A percentile compares a stretch with the other conserved stretches of the same genome.
Conservation (phyloP, 2,888 invertebrate species). For the Andrena marginata region DNA sequence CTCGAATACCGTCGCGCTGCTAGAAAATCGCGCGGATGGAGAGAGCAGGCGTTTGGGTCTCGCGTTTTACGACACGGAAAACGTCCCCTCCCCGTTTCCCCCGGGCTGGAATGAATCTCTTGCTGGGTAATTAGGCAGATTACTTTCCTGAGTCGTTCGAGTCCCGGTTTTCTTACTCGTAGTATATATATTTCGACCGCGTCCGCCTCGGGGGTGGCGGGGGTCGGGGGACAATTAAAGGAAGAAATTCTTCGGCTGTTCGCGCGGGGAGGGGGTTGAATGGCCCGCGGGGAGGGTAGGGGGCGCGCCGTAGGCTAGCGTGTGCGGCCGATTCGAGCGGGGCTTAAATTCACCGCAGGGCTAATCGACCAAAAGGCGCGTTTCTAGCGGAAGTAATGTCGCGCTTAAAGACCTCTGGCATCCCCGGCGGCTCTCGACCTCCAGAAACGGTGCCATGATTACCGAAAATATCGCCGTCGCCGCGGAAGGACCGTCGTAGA, state of each 20-base stretch:
- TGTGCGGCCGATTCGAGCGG: slow-evolving; percentile 71
- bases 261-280: slow-evolving; percentile 39
- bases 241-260: slow-evolving; percentile 78
- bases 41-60: background rate
- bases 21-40: slow-evolving; percentile 51
- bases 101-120: slow-evolving; percentile 80
- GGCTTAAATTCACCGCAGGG: slow-evolving; percentile 80
- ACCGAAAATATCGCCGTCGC: slow-evolving; percentile 70
- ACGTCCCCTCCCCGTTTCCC: slow-evolving; percentile 14
- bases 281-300: background rate
- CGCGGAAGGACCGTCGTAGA: slow-evolving; percentile 18
- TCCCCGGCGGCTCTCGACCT: slow-evolving; percentile 7
- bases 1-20: slow-evolving; percentile 34
- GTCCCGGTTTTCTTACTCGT: slow-evolving; percentile 77
- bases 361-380: slow-evolving; percentile 82
- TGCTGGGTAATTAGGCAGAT: slow-evolving; percentile 85
- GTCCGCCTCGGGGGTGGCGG: slow-evolving; percentile 16
- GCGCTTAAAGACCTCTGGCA: slow-evolving; percentile 63
- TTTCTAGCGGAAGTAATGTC: slow-evolving; percentile 81
- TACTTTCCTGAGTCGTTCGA: slow-evolving; percentile 84
- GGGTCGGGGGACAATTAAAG: slow-evolving; percentile 80
- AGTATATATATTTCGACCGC: slow-evolving; percentile 66
- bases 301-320: slow-evolving; percentile 33
- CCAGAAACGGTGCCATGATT: slow-evolving; percentile 63
- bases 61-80: slow-evolving; percentile 67